These are phyloP conservation scores for Eremobia ochroleuca DNA, from an alignment of 2,888 invertebrate species.

Conservation along the genomic window DNA sequence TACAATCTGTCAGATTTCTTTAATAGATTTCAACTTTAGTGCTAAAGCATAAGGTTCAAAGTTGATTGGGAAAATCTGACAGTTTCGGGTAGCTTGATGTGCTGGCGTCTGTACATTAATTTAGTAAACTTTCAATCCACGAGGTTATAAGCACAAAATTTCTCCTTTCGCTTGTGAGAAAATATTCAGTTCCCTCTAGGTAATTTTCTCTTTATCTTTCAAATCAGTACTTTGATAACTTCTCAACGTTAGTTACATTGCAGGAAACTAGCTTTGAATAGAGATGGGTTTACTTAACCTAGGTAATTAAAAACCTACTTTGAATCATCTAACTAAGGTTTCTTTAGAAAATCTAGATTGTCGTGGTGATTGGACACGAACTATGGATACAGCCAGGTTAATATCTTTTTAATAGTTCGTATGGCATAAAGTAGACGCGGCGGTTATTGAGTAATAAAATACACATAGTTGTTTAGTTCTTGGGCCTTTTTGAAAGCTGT, in stretches of 20 bases:
- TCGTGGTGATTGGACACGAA: slow-evolving; percentile 1
- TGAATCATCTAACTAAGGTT: slow-evolving; percentile 22
- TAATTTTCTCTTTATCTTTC: slow-evolving; percentile 31
- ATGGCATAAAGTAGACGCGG: neutral
- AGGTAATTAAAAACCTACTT: slow-evolving; percentile 53
- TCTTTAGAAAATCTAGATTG: slow-evolving; percentile 46
- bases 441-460: slow-evolving; percentile 9
- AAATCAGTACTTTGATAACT: slow-evolving; percentile 35
- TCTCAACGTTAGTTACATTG: slow-evolving; percentile 13
- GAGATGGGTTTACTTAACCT: slow-evolving; percentile 24
- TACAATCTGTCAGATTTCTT: too few species aligned
- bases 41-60: too few species aligned
- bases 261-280: slow-evolving; percentile 39
- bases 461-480: slow-evolving; percentile 17
- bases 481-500: neutral
- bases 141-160: neutral
- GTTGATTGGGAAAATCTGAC: too few species aligned
- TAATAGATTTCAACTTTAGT: too few species aligned
- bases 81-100: too few species aligned
- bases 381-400: slow-evolving; percentile 2
- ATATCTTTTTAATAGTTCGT: slow-evolving; percentile 20
- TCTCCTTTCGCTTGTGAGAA: slow-evolving; percentile 8
- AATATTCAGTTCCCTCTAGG: neutral
- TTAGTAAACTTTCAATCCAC: slow-evolving; percentile 9
- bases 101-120: too few species aligned